Percentiles rank a stretch among this genome's conserved stretches.
phyloP scores from a whole-genome alignment of 2,113 vertebrate genomes.

The Pseudopipra pipra region DNA sequence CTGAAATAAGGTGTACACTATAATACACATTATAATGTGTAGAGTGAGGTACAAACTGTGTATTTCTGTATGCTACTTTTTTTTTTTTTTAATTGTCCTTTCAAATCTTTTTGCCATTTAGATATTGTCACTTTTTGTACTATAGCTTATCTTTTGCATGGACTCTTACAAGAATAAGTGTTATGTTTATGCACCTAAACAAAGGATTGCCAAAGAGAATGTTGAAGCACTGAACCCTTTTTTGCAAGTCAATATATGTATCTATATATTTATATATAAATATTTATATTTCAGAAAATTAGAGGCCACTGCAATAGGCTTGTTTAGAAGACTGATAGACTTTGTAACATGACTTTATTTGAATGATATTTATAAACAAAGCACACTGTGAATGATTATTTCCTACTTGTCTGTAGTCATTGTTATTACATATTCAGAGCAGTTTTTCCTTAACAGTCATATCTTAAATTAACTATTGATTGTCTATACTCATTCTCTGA shows the following conservation, averaged over 20 bases:
- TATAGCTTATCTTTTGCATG: not conserved
- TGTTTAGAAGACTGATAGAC: not conserved
- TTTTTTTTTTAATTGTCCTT: not conserved
- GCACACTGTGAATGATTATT: not conserved
- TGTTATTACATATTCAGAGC: not conserved
- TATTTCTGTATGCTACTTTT: not conserved
- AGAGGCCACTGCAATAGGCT: not conserved
- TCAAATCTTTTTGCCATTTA: not conserved
- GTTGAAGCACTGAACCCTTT: not conserved
- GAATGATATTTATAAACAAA: not conserved
- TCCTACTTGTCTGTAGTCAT: not conserved
- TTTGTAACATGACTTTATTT: not conserved
- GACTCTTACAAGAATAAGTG: not conserved
- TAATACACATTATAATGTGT: not conserved
- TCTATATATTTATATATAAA: not conserved
- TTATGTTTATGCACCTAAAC: not conserved
- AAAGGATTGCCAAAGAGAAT: not conserved
- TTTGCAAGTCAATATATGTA: not conserved
- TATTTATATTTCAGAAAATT: not conserved
- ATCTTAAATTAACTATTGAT: not conserved
- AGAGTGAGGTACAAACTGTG: not conserved
- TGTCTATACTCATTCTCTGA: not conserved
- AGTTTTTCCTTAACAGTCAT: not conserved
- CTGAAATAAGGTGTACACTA: not conserved
- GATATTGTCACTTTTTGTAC: not conserved